These are phyloP conservation scores for Meloidogyne floridensis DNA, from an alignment of 1,140 invertebrate species.

Conservation along the genomic window DNA sequence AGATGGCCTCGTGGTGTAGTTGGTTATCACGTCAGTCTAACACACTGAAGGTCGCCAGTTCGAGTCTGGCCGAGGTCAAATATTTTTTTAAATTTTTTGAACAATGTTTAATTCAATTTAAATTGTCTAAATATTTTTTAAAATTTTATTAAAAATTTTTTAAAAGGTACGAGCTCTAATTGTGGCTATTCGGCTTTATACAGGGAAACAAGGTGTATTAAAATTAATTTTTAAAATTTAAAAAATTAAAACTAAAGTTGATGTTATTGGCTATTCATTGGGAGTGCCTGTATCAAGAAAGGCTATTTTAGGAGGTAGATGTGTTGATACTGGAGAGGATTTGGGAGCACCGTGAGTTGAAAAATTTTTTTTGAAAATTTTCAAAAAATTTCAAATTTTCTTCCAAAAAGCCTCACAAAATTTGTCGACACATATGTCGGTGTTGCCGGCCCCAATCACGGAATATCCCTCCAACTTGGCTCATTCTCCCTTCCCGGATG, in stretches of 20 bases:
- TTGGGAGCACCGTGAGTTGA: conserved; percentile 51
- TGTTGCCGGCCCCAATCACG: conserved; percentile 63
- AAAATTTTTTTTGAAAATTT: neutral
- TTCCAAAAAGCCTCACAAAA: conserved; percentile 44
- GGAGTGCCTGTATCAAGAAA: conserved; percentile 61
- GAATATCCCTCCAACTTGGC: conserved; percentile 54
- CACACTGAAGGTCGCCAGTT: too few relatives aligned
- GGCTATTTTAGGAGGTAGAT: conserved; percentile 61
- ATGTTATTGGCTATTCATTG: conserved; percentile 56
- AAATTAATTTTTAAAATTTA: neutral
- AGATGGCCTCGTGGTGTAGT: too few relatives aligned
- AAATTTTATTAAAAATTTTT: conserved; percentile 9
- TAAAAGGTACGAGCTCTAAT: conserved; percentile 58
- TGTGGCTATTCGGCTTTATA: conserved; percentile 62
- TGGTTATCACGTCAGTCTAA: too few relatives aligned
- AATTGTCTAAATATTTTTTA: neutral
- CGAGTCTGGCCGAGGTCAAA: too few relatives aligned
- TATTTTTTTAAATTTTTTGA: too few relatives aligned
- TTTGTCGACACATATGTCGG: conserved; percentile 62
- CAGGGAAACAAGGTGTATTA: conserved; percentile 41
- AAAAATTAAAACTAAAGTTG: neutral
- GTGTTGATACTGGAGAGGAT: conserved; percentile 63
- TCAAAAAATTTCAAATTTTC: neutral
- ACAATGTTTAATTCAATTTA: too few relatives aligned
- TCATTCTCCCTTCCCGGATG: conserved; percentile 59